Conservation (phyloP, 2,888 invertebrate genomes). For the Callosobruchus maculatus region DNA sequence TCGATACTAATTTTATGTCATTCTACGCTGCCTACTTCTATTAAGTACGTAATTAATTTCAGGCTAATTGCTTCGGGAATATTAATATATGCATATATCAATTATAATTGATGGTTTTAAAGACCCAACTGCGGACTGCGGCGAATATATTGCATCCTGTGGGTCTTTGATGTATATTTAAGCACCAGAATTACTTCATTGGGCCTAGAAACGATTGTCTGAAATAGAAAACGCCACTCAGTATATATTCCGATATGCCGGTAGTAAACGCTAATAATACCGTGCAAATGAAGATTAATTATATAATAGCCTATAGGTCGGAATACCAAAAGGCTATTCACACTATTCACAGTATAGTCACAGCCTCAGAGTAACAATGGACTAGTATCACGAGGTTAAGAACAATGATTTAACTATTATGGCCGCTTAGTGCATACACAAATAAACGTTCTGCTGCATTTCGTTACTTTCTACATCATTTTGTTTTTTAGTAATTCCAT, state of each 20-base stretch:
- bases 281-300: background rate
- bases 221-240: background rate
- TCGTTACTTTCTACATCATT: too few species aligned
- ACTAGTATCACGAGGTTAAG: too few species aligned
- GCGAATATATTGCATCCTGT: constrained; percentile 30
- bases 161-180: constrained; percentile 24
- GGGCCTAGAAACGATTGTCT: background rate
- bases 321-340: background rate
- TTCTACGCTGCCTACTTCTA: constrained; percentile 2
- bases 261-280: background rate
- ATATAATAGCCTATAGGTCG: background rate
- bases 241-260: background rate
- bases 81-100: constrained; percentile 16
- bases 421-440: too few species aligned
- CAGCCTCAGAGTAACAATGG: too few species aligned
- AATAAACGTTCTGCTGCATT: too few species aligned
- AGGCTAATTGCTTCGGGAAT: constrained; percentile 9
- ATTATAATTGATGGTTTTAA: constrained; percentile 16
- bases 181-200: constrained; percentile 6
- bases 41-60: constrained; percentile 13
- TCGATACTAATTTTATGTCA: constrained; percentile 11
- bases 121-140: constrained; percentile 10
- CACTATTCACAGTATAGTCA: background rate
- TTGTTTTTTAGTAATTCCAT: too few species aligned
- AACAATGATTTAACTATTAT: too few species aligned